Percentiles rank a stretch among this genome's conserved stretches.
Conservation (phyloP, 1,140 invertebrate species). For the Psilanteris sp. region DNA sequence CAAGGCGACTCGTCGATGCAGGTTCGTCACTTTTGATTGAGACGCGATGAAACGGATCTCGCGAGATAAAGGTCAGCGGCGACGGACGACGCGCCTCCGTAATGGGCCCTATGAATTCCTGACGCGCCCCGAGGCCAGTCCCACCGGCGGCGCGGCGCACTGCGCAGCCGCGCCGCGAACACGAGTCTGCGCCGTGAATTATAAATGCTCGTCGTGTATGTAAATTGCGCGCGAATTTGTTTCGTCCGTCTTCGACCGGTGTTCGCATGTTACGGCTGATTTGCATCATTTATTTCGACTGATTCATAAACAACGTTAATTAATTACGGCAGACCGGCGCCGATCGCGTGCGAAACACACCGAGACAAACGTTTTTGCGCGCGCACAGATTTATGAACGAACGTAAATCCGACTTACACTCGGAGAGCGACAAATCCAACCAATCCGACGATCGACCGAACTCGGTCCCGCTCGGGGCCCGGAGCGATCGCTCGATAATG, state of each 20-base stretch:
- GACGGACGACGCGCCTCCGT: slow-evolving; percentile 18
- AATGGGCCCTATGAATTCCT: slow-evolving; percentile 38
- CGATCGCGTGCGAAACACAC: neutral
- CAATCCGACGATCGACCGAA: too few relatives aligned
- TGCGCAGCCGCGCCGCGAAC: neutral
- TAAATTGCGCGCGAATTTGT: slow-evolving; percentile 38
- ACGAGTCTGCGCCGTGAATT: slow-evolving; percentile 7
- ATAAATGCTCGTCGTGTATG: slow-evolving; percentile 25
- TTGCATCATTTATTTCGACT: slow-evolving; percentile 42
- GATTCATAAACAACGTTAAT: slow-evolving; percentile 48
- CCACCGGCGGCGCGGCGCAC: slow-evolving; percentile 10
- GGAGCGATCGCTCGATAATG: too few relatives aligned
- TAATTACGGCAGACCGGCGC: slow-evolving; percentile 29
- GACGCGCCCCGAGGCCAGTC: slow-evolving; percentile 27
- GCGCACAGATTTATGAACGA: slow-evolving; percentile 22
- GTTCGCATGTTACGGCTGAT: slow-evolving; percentile 37
- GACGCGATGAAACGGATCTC: slow-evolving; percentile 37
- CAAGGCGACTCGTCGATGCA: slow-evolving; percentile 30
- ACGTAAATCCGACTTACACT: too few relatives aligned
- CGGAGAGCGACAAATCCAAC: too few relatives aligned
- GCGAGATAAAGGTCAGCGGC: slow-evolving; percentile 41
- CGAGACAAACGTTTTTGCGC: slow-evolving; percentile 29
- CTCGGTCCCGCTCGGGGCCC: too few relatives aligned
- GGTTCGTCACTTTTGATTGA: slow-evolving; percentile 29
- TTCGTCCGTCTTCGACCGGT: slow-evolving; percentile 34